Percentiles rank a stretch among this genome's conserved stretches.
Conservation (phyloP, 2,797 vertebrate genomes). For the Ctenopoma multispine region DNA sequence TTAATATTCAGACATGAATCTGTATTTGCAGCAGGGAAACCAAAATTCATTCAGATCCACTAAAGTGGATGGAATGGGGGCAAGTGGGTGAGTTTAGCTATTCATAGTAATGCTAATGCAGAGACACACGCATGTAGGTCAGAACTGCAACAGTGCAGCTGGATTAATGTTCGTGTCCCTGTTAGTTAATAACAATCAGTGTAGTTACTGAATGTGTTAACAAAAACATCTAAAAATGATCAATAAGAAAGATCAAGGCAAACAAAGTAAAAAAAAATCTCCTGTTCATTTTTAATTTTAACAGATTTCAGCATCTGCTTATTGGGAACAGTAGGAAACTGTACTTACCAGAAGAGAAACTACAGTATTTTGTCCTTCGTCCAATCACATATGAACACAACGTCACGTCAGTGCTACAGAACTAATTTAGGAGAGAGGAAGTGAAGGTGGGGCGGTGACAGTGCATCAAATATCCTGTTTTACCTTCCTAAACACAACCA, state of each 20-base stretch:
- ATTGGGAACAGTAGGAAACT: no score
- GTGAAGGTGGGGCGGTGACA: no score
- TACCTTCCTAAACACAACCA: no score
- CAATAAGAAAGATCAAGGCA: not conserved
- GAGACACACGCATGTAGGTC: conserved; percentile 47
- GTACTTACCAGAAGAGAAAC: no score
- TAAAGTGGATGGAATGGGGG: conserved; percentile 1
- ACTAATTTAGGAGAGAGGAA: no score
- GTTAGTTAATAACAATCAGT: not conserved
- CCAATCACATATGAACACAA: no score
- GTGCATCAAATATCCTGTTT: no score
- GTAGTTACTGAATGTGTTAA: not conserved
- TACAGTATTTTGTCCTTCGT: no score
- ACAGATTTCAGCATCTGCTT: no score
- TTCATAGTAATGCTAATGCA: conserved; percentile 28
- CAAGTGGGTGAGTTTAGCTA: conserved; percentile 39
- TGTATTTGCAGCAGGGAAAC: conserved; percentile 18
- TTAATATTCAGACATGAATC: not conserved
- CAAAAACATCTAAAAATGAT: not conserved
- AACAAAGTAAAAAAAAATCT: no score
- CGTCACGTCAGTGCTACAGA: no score
- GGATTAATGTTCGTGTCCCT: not conserved
- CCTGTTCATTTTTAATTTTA: no score
- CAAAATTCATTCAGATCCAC: conserved; percentile 31
- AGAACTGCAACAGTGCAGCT: conserved; percentile 44